Conservation (phyloP, 2,888 invertebrate genomes). For the Athrips mouffetella region DNA sequence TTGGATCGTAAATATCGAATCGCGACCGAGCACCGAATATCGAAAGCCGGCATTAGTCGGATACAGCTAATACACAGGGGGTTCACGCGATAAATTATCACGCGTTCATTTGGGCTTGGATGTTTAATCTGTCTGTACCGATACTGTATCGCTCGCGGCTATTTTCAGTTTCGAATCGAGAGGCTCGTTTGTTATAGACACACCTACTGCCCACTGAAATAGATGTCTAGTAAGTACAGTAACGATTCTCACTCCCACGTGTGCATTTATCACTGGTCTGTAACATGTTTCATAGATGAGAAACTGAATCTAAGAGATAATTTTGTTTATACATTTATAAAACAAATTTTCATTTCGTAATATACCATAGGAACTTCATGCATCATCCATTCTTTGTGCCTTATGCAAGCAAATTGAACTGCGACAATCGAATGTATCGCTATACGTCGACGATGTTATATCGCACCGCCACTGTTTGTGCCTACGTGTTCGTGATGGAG, state of each 20-base stretch:
- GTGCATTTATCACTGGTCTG: background rate
- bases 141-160: slow-evolving; percentile 55
- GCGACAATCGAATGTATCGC: slow-evolving; percentile 41
- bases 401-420: slow-evolving; percentile 43
- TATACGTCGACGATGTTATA: slow-evolving; percentile 39
- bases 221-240: slow-evolving; percentile 2
- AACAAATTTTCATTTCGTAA: no score
- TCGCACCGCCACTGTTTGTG: slow-evolving; percentile 43
- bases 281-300: background rate
- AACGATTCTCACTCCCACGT: background rate
- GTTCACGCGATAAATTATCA: slow-evolving; percentile 74
- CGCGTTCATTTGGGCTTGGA: slow-evolving; percentile 75
- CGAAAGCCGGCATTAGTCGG: slow-evolving; percentile 77
- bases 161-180: slow-evolving; percentile 47
- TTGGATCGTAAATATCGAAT: slow-evolving; percentile 73
- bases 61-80: slow-evolving; percentile 78
- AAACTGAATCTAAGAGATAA: background rate
- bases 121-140: slow-evolving; percentile 74
- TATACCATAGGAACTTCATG: background rate
- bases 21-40: slow-evolving; percentile 75
- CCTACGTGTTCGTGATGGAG: slow-evolving; percentile 53
- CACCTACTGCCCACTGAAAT: slow-evolving; percentile 11
- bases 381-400: slow-evolving; percentile 17
- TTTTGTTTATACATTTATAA: background rate
- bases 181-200: slow-evolving; percentile 15